Percentiles rank a stretch among this genome's conserved stretches.
Evolutionary conservation across 2,113 vertebrate species (phyloP).

Genomic region (Sceloporus tristichus): DNA sequence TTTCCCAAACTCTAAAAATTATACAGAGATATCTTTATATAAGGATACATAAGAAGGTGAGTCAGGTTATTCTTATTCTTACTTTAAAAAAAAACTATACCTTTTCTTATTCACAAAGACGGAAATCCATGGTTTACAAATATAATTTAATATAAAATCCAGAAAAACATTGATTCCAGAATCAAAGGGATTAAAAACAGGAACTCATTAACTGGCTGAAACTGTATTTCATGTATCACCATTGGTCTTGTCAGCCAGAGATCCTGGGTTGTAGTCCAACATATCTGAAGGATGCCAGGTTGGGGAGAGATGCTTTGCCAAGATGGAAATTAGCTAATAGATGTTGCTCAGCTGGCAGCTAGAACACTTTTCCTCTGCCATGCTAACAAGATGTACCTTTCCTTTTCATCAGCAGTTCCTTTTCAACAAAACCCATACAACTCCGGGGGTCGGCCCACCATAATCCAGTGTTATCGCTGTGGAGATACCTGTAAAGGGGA

Average conservation of each 20-base stretch:
- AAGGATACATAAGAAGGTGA: not conserved
- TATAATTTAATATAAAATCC: not conserved
- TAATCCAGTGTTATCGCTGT: conserved; percentile 95
- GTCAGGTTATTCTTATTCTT: not conserved
- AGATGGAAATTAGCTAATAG: not conserved
- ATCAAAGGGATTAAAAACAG: not conserved
- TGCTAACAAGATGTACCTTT: conserved; percentile 34
- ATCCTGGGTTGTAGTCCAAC: no score
- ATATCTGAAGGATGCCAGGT: no score
- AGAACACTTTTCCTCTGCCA: fast-evolving
- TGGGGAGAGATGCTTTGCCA: no score
- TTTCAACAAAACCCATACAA: conserved; percentile 86
- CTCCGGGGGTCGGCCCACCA: conserved; percentile 78
- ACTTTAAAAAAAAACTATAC: not conserved
- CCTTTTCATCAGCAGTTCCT: conserved; percentile 81
- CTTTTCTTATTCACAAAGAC: not conserved
- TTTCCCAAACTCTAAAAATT: no score
- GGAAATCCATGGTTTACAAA: not conserved
- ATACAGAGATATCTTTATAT: not conserved
- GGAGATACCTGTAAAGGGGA: conserved; percentile 96
- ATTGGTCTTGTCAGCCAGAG: not conserved
- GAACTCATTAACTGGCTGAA: not conserved
- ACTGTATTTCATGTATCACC: not conserved
- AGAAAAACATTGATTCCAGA: not conserved
- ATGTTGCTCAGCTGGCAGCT: not conserved